Evolutionary conservation across 2,113 vertebrate species (phyloP).

Genomic region (Tychaedon coryphoeus): DNA sequence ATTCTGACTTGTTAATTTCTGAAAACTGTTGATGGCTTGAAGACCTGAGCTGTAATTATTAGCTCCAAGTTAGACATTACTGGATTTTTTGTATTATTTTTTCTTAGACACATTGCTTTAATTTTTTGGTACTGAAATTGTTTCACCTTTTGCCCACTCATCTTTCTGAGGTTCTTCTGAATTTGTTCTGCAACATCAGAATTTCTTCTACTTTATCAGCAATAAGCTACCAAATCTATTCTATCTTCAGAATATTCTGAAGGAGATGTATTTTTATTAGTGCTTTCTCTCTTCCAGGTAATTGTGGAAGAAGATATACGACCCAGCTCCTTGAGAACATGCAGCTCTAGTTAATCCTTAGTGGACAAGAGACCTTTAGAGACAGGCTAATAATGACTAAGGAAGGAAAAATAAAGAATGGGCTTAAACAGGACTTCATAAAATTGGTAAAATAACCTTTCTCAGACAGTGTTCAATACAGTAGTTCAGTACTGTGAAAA

Average conservation of each 20-base stretch:
- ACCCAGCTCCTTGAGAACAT: accelerated
- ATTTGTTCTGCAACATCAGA: not conserved
- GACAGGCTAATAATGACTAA: not conserved
- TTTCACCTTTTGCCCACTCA: not conserved
- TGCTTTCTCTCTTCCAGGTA: not conserved
- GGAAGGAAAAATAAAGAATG: not conserved
- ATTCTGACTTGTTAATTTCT: not conserved
- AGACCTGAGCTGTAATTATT: not conserved
- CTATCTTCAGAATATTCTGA: not conserved
- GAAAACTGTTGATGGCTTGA: not conserved
- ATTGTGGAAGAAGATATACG: not conserved
- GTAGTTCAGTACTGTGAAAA: too few species aligned
- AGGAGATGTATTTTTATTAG: not conserved
- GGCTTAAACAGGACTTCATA: not conserved
- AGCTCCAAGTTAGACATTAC: not conserved
- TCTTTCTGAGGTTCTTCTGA: not conserved
- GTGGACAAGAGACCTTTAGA: not conserved
- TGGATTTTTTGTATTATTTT: not conserved
- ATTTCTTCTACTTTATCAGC: not conserved
- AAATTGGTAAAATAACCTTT: not conserved
- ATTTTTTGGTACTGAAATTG: not conserved
- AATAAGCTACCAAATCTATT: not conserved
- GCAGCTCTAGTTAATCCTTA: not conserved
- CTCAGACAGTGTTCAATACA: too few species aligned
- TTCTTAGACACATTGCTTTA: not conserved